Conservation (phyloP, 1,140 invertebrate species). For the Dinoponera quadriceps region DNA sequence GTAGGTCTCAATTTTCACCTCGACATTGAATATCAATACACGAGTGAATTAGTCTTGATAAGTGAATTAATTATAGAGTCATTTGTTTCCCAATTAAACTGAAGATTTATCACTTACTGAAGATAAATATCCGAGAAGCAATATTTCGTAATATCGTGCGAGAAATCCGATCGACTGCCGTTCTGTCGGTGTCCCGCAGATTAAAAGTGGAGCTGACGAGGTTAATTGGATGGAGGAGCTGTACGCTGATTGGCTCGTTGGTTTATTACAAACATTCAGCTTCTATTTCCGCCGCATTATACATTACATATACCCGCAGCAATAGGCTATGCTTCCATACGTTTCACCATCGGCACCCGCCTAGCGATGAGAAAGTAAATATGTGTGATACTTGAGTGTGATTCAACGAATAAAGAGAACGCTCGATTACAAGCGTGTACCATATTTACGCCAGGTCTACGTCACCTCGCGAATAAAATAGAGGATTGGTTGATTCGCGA, state of each 20-base stretch:
- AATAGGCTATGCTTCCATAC: conserved; percentile 83
- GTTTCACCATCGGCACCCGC: conserved; percentile 80
- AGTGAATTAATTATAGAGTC: too few species aligned
- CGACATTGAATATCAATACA: too few species aligned
- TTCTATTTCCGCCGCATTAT: conserved; percentile 83
- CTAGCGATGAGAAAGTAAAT: conserved; percentile 81
- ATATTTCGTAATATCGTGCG: not conserved
- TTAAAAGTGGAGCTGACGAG: conserved; percentile 70
- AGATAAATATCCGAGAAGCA: not conserved
- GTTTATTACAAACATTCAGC: conserved; percentile 85
- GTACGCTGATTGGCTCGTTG: conserved; percentile 86
- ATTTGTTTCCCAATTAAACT: too few species aligned
- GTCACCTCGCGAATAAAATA: not conserved
- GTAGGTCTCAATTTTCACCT: too few species aligned
- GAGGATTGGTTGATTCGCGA: conserved; percentile 20
- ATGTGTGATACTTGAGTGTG: too few species aligned
- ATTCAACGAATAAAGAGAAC: conserved; percentile 22
- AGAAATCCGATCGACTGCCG: conserved; percentile 47
- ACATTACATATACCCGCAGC: conserved; percentile 81
- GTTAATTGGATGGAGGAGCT: conserved; percentile 81
- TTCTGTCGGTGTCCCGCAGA: conserved; percentile 71
- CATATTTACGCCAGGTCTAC: conserved; percentile 10
- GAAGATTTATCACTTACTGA: not conserved
- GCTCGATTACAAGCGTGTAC: conserved; percentile 32
- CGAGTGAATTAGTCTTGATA: too few species aligned